phyloP scores from a whole-genome alignment of 2,888 invertebrate genomes.

The Tetramorium bicarinatum region DNA sequence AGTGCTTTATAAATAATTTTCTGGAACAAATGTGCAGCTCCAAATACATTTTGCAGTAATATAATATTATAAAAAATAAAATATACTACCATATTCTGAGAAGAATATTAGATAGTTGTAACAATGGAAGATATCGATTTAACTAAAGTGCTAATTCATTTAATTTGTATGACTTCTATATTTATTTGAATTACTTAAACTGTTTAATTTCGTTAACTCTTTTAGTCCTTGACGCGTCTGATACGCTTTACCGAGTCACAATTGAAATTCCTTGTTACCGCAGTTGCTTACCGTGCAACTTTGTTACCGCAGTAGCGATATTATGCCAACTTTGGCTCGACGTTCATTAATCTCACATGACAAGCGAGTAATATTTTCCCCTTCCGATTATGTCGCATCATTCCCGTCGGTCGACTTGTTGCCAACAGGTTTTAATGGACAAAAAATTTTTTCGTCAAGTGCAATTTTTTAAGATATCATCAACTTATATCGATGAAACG shows the following conservation, averaged over 20 bases:
- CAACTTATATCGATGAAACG: too few species aligned
- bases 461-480: too few species aligned
- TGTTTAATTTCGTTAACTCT: not conserved
- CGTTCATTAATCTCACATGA: conserved; percentile 43
- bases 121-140: not conserved
- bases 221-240: not conserved
- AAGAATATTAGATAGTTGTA: not conserved
- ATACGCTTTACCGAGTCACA: not conserved
- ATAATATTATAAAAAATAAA: not conserved
- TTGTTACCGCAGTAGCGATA: conserved; percentile 16
- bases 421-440: too few species aligned
- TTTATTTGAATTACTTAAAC: conserved; percentile 3
- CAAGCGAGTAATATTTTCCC: conserved; percentile 44
- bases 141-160: not conserved
- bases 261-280: conserved; percentile 32
- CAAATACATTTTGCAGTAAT: not conserved
- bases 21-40: too few species aligned
- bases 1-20: too few species aligned
- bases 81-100: not conserved
- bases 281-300: conserved; percentile 25
- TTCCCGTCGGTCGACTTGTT: too few species aligned
- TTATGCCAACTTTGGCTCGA: conserved; percentile 15
- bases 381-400: conserved; percentile 22
- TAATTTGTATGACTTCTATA: not conserved
- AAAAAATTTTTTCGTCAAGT: too few species aligned